A percentile compares a stretch with the other conserved stretches of the same genome.
These are phyloP conservation scores for Pseudoips prasinana DNA, from an alignment of 2,888 invertebrate species.

Conservation along the genomic window DNA sequence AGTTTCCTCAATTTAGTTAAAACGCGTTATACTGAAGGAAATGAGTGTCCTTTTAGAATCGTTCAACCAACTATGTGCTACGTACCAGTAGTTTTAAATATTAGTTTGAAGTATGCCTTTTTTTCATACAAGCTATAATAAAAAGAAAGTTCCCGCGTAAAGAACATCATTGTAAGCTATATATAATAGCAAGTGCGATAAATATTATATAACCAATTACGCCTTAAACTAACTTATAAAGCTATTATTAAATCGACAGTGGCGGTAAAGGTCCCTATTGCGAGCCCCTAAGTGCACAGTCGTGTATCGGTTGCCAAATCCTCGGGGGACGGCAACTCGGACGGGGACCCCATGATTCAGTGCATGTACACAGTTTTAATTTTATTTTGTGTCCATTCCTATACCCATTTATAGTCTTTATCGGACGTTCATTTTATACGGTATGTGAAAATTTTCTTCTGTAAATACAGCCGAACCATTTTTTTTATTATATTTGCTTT, in stretches of 20 bases:
- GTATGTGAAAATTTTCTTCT: constrained; percentile 24
- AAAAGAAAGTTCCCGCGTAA: no score
- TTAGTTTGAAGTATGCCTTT: no score
- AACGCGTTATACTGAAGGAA: no score
- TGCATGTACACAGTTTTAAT: constrained; percentile 64
- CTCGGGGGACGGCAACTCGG: constrained; percentile 53
- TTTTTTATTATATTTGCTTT: constrained; percentile 19
- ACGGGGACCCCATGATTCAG: constrained; percentile 58
- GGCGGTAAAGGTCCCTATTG: constrained; percentile 29
- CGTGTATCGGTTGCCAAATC: constrained; percentile 78
- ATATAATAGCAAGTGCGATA: no score
- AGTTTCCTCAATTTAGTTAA: no score
- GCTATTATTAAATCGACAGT: constrained; percentile 25
- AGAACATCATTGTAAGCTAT: no score
- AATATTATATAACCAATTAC: no score
- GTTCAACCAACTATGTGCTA: no score
- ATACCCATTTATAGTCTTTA: constrained; percentile 60
- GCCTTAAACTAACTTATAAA: no score
- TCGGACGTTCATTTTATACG: constrained; percentile 53
- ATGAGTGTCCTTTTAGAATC: no score
- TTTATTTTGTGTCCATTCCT: constrained; percentile 60
- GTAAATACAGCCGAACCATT: constrained; percentile 9
- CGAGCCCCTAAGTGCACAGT: constrained; percentile 70
- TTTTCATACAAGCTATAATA: no score
- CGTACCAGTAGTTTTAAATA: no score